Evolutionary conservation across 2,797 vertebrate species (phyloP).

Genomic region (Coracias cyanogaster): DNA sequence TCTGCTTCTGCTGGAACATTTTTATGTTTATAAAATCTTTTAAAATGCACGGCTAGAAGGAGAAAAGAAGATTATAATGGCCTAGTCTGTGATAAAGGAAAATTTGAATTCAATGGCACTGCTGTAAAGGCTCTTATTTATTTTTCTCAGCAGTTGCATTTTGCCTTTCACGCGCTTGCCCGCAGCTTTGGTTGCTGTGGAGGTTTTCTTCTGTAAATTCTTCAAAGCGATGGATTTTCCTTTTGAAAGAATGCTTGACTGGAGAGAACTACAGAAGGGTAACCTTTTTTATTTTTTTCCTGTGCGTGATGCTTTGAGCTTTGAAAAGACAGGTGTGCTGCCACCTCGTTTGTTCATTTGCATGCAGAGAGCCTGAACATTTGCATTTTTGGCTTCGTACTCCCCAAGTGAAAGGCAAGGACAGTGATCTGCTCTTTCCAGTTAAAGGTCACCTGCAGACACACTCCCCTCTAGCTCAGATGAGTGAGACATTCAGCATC

Average conservation of each 20-base stretch:
- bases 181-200: slow-evolving; percentile 25
- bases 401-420: background rate
- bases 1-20: background rate
- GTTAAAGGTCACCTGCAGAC: slow-evolving; percentile 42
- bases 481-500: background rate
- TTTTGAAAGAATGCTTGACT: slow-evolving; percentile 54
- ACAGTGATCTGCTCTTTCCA: background rate
- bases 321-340: slow-evolving; percentile 31
- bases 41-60: background rate
- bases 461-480: background rate
- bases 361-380: background rate
- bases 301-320: slow-evolving; percentile 22
- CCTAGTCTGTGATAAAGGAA: slow-evolving; percentile 30
- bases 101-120: background rate
- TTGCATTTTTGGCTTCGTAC: slow-evolving; percentile 25
- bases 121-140: slow-evolving; percentile 45
- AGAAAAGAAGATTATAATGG: slow-evolving; percentile 22
- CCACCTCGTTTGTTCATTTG: slow-evolving; percentile 3
- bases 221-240: slow-evolving; percentile 66
- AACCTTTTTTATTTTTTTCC: background rate
- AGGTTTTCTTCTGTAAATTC: slow-evolving; percentile 56
- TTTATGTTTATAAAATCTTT: background rate
- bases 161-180: background rate
- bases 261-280: background rate
- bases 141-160: slow-evolving; percentile 56